Base-by-base conservation (phyloP, 2,888 invertebrate genomes). In the Chrysolina haemoptera region DNA sequence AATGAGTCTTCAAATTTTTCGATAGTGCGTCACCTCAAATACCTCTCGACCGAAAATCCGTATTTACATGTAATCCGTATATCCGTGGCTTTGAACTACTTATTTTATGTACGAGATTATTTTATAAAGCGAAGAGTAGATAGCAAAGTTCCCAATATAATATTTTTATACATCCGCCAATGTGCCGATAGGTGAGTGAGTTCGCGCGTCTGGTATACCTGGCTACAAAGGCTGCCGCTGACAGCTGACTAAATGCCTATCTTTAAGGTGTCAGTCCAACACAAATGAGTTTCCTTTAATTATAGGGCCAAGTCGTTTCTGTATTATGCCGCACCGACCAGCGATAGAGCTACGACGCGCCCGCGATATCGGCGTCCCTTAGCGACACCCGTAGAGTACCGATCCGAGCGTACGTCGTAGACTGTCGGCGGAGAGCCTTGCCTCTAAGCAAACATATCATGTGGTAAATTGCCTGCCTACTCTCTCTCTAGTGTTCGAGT, bases 181-280 rank as follows among this genome's bases (percentile, higher is more conserved):
- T 76, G 76, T 41, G 48, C 40, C 62, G 75, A 75, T 75, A 85
- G 85, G 86, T 84, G 83, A 89, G 87, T 87, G 90, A 88, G 89
- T 86, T 89, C 89, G 90, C 88, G 89, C 88, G 89, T 87, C 87
- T 86, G 74, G 66, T 83, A 84, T 84, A 82, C 82, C 81, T 80
- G 84, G 82, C 81, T 82, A 86, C 86, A 88, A 88, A 87, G 87
- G 85, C 71, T 85, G 86, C 88, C 88, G 88, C 88, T 88, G 87
- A 88, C 87, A 88, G 86, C 87, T 88, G 88, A 87, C 88, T 88
- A 88, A 88, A 88, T 88, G 88, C 88, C 88, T 87, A 88, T 88
- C 88, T 87, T 88, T 88, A 88, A 88, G 86, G 88, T 88, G 88
- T 88, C 88, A 87, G 87, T 85, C 86, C 85, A 86, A 84, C 87